Percentiles rank a stretch among this genome's conserved stretches.
Conservation (phyloP, 2,113 vertebrate genomes). For the Phylloscopus trochiloides region DNA sequence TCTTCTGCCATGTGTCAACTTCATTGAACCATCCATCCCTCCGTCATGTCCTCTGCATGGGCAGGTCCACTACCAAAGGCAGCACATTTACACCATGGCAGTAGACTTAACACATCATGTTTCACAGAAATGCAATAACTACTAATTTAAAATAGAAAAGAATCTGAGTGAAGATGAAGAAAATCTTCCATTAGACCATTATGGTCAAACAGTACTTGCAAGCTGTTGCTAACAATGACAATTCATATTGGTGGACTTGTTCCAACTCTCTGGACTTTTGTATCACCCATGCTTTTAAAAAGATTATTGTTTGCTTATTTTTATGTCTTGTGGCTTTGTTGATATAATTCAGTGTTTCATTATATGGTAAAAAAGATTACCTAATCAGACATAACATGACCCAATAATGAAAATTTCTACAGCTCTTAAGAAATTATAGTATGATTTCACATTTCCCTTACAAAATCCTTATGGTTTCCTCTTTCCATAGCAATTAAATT, state of each 20-base stretch:
- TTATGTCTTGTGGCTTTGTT: not conserved
- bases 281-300: not conserved
- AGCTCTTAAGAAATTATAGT: not conserved
- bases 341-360: not conserved
- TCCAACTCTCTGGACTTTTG: not conserved
- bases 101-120: not conserved
- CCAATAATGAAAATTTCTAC: not conserved
- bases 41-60: not conserved
- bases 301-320: not conserved
- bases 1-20: not conserved
- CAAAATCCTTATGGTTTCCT: not conserved
- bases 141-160: not conserved
- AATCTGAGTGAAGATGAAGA: not conserved
- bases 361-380: not conserved
- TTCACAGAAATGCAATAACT: not conserved
- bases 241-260: not conserved
- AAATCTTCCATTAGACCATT: not conserved
- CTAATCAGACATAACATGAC: not conserved
- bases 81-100: not conserved
- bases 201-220: not conserved
- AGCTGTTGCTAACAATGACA: not conserved
- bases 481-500: not conserved
- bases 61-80: not conserved
- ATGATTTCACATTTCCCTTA: not conserved
- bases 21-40: rapidly evolving